Base-by-base conservation (phyloP, 2,113 vertebrate species). In the Cranoglanis bouderius region DNA sequence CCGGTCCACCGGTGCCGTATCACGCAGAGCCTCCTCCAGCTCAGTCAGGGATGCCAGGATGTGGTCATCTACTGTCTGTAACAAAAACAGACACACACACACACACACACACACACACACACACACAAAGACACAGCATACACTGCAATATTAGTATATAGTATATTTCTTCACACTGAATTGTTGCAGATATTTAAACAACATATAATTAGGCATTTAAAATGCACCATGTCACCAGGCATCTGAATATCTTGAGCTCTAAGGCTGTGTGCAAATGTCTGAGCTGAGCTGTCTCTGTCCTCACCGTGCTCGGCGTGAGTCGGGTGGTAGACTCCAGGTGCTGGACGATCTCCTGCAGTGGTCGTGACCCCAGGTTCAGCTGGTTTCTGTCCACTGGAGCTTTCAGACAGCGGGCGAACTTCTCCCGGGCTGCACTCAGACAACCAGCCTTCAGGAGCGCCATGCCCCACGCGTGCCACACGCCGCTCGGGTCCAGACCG, bases 401-500 rank as follows among this genome's bases (percentile, higher is more conserved):
- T 92, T 98, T 99, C 65, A 99, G 92, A 91, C 97, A 99, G 87
- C 98, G 96, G 82, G 91, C 90, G 82, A 99, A 98, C 94, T 98
- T 99, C 94, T 99, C 97, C 92, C 98, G 96, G 0, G 98, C 98
- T 0, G 92, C 94, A 2, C 92, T 90, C 49, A 99, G 94, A 92
- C 97, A 96, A 2, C 98, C 97, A 4, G 97, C 97, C 94, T 98
- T 98, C 83, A 99, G 96, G 87, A 96, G 97, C 18, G 98, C 98
- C 97, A 99, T 97, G 13, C 97, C 98, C 98, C 98, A 99, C 0
- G 98, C 98, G 38, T 99, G 97, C 98, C 98, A 99, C 0, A 98
- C 98, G 5, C 97, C 98, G 0, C 95, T 90, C 13, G 97, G 95
- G 93, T 99, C 98, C 88, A 99, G 95, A 0, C 97, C 97, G 57